Evolutionary conservation across 2,113 vertebrate genomes (phyloP), one percentile per base, ranked within the genome.

Genomic region (Aythya baeri): DNA sequence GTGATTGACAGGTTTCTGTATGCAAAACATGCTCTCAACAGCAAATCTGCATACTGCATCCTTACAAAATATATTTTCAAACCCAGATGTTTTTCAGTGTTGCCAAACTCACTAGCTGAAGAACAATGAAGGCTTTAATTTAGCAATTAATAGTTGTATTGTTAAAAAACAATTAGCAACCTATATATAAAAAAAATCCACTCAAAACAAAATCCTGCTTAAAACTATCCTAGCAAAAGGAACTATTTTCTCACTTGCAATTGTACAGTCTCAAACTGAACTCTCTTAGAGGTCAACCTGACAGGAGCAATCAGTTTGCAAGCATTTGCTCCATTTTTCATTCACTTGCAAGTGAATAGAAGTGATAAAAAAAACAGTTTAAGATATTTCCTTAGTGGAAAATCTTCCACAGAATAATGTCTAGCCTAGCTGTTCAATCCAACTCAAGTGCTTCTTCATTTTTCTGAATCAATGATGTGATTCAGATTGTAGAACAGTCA

Each of bases 201-300:
- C 67, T 93, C 31, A 2, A 22, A 91, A 83, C 21, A 86, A 93
- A 93, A 63, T 77, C 50, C 83, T 55, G 18, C 76, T 88, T 71
- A 74, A 83, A 89, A 74, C n/a, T 71, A 50, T 59, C 36, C 15
- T 18, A 74, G 91, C n/a, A 74, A 59, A 90, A 94, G 65, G 83
- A 94, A 55, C 12, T 2, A 41, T 77, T 83, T 89, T 83, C 68
- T 88, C 52, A 83, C 72, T 96, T 95, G 75, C 65, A 77, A 86
- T 71, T 83, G 80, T 94, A 88, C 61, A 0, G 58, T 81, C 59
- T 92, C 83, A 80, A 62, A 83, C 23, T 32, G 63, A 95, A 90
- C 86, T 93, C 85, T 80, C 67, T 83, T 36, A 77, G 63, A 88
- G 79, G 86, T 94, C 94, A 94, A 55, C 73, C 36, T 46, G 41